Evolutionary conservation across 1,140 invertebrate species (phyloP).

Genomic region (Panagrolaimus sp.): DNA sequence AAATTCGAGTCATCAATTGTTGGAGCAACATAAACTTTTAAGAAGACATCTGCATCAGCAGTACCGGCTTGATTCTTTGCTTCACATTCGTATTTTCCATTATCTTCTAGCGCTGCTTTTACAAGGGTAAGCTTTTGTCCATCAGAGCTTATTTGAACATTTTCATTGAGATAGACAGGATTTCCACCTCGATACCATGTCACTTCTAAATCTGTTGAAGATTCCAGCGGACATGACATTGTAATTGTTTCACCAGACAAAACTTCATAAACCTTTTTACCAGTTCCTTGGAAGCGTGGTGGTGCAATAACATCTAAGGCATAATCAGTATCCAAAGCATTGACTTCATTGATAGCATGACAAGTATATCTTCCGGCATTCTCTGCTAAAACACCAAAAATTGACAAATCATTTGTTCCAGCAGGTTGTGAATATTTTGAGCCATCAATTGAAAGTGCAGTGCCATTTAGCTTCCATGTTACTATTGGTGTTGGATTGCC

Average conservation of each 20-base stretch:
- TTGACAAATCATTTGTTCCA: conserved; percentile 1
- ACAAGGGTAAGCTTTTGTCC: conserved; percentile 57
- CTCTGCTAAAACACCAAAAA: conserved; percentile 51
- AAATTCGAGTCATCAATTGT: conserved; percentile 62
- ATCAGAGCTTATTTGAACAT: conserved; percentile 46
- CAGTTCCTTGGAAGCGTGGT: conserved; percentile 54
- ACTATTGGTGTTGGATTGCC: conserved; percentile 60
- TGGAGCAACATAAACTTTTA: conserved; percentile 61
- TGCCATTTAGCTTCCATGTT: conserved; percentile 56
- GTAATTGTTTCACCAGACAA: conserved; percentile 36
- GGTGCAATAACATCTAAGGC: conserved; percentile 62
- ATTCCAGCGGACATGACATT: conserved; percentile 51
- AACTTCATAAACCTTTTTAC: conserved; percentile 48
- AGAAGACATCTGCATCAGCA: conserved; percentile 55
- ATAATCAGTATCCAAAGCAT: conserved; percentile 60
- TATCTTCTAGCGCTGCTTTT: conserved; percentile 49
- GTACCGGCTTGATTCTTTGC: conserved; percentile 61
- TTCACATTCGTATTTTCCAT: conserved; percentile 58
- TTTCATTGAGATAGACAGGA: conserved; percentile 32
- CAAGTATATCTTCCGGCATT: conserved; percentile 61
- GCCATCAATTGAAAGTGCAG: conserved; percentile 3
- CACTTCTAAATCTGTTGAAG: conserved; percentile 29
- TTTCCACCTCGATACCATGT: conserved; percentile 47
- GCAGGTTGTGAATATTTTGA: neutral
- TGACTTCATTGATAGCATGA: conserved; percentile 63